phyloP scores from a whole-genome alignment of 2,888 invertebrate genomes.

The Drosophila affinis region DNA sequence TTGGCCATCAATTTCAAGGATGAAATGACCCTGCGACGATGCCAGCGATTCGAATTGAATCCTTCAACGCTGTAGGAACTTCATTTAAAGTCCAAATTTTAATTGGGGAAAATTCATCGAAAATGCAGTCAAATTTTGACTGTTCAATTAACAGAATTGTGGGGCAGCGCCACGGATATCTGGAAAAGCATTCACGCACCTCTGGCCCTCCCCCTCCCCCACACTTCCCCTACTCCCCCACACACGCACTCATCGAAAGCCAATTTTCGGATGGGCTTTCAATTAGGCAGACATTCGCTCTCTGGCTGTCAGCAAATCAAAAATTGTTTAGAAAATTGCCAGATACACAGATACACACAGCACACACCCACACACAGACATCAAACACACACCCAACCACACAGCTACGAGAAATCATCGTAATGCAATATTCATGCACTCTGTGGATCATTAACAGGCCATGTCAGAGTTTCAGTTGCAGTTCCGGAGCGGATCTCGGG shows the following conservation, averaged over 20 bases:
- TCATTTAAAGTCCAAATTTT: neutral
- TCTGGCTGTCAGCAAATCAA: slow-evolving; percentile 21
- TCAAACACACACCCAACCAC: neutral
- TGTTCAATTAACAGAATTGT: neutral
- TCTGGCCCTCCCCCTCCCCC: neutral
- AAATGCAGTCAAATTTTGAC: neutral
- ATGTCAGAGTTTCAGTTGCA: slow-evolving; percentile 1
- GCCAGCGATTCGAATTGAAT: neutral
- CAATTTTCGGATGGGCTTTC: neutral
- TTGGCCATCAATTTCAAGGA: slow-evolving; percentile 22
- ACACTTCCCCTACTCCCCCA: neutral
- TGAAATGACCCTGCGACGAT: neutral
- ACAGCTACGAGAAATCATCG: slow-evolving; percentile 18
- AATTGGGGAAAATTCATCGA: neutral
- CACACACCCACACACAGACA: neutral
- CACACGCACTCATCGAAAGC: slow-evolving; percentile 1
- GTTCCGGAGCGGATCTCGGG: neutral
- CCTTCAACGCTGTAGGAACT: no score
- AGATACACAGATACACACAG: neutral
- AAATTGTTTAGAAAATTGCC: slow-evolving; percentile 36
- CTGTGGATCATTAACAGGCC: slow-evolving; percentile 39
- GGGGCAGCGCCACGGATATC: neutral
- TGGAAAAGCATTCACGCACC: neutral
- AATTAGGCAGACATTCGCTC: neutral
- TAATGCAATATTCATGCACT: slow-evolving; percentile 54